phyloP scores from a whole-genome alignment of 2,888 invertebrate species.

The Halocaridina rubra region DNA sequence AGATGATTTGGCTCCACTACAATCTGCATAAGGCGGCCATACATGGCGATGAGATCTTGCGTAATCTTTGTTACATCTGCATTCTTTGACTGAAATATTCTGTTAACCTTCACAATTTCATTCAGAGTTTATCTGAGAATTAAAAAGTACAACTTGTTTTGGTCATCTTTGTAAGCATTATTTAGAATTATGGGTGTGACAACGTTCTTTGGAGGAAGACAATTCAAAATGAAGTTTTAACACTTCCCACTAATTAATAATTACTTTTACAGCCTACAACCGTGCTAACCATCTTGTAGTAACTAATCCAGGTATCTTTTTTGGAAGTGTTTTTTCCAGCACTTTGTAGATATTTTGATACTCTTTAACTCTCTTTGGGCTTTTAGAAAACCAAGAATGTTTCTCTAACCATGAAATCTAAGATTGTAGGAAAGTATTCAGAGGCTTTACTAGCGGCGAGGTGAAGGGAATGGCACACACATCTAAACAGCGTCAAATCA shows the following conservation, averaged over 20 bases:
- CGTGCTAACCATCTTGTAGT: slow-evolving; percentile 21
- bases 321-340: background rate
- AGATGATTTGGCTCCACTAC: slow-evolving; percentile 21
- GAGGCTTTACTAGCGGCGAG: slow-evolving; percentile 24
- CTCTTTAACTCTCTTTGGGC: slow-evolving; percentile 16
- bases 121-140: no score
- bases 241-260: slow-evolving; percentile 6
- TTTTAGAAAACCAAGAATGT: slow-evolving; percentile 25
- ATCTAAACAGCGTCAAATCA: slow-evolving; percentile 18
- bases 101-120: no score
- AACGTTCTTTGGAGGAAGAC: slow-evolving; percentile 12
- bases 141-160: no score
- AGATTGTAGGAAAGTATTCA: slow-evolving; percentile 2
- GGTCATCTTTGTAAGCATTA: slow-evolving; percentile 10
- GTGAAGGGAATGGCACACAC: slow-evolving; percentile 27
- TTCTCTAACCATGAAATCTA: slow-evolving; percentile 18
- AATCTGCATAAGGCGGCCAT: background rate
- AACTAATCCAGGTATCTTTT: slow-evolving; percentile 3
- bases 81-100: no score
- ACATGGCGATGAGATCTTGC: slow-evolving; percentile 22
- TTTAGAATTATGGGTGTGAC: background rate
- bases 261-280: slow-evolving; percentile 7
- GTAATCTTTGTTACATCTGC: background rate
- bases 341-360: background rate
- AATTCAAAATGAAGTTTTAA: slow-evolving; percentile 12